Base-by-base conservation (phyloP, 2,797 vertebrate species). In the Columba guinea region DNA sequence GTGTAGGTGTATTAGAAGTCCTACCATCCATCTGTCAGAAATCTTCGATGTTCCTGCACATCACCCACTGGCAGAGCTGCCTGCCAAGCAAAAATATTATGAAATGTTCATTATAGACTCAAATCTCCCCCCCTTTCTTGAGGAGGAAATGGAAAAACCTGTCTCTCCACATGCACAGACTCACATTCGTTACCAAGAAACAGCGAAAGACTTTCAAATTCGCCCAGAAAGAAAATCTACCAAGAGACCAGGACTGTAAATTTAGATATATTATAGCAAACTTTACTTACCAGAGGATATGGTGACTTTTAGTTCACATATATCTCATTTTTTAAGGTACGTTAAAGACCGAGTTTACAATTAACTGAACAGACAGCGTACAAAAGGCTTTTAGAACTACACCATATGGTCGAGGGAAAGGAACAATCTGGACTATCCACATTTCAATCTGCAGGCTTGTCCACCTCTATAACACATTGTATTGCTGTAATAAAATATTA, bases 341-440 rank as follows among this genome's bases (percentile, higher is more conserved):
- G 89, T 94, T 98, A 93, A 98, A 98, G 96, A 97, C 89, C 27
- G 96, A 97, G 97, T 97, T 97, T 98, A 98, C 97, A 98, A 98
- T 98, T 98, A 98, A 97, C 96, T 97, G 97, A 98, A 98, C 97
- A 98, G 98, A 98, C 97, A 98, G 97, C 94, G 3, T 97, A 98
- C 98, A 98, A 98, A 98, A 98, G 97, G 97, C 98, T 98, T 98
- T 98, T 98, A 98, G 97, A 98, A 98, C 98, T 97, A 97, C 97
- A 98, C 97, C 98, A 98, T 98, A 98, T 98, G 98, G 98, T 98
- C 97, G 92, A 97, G 97, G 97, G 97, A 98, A 98, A 97, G 97
- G 97, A 98, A 98, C 98, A 98, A 98, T 98, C 98, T 98, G 98
- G 98, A 98, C 97, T 67, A 97, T 97, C 97, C 97, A 96, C 97